Conservation (phyloP, 2,888 invertebrate species). For the Sminthurides aquaticus region DNA sequence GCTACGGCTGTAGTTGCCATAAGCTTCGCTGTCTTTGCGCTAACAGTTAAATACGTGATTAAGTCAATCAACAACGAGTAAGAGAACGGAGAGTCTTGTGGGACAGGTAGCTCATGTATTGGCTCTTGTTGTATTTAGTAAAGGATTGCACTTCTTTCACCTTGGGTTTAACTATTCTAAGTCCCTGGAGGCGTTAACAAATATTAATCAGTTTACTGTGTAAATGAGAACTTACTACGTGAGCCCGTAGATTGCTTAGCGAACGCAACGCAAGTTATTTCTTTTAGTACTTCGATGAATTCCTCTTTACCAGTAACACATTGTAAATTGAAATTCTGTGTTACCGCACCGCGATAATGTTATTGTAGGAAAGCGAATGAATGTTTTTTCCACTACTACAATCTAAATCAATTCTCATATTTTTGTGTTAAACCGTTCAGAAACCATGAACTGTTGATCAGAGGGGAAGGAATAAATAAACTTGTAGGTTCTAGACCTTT, state of each 20-base stretch:
- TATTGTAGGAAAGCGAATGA: background rate
- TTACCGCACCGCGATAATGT: no score
- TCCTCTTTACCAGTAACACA: no score
- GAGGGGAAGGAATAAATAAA: background rate
- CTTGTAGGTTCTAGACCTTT: background rate
- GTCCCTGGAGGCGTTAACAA: no score
- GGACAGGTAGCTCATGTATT: no score
- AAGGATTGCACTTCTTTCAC: background rate
- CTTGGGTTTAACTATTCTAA: background rate
- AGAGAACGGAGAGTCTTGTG: no score
- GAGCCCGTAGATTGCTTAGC: no score
- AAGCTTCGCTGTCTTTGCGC: slow-evolving; percentile 85
- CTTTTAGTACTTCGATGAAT: no score
- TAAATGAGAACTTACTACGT: no score
- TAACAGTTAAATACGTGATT: slow-evolving; percentile 85
- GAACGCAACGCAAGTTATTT: no score
- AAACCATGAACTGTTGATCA: background rate
- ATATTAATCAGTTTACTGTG: background rate
- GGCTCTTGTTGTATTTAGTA: background rate
- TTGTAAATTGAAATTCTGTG: no score
- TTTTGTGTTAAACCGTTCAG: background rate
- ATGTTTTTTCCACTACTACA: background rate
- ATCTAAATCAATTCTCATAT: background rate
- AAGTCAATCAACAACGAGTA: slow-evolving; percentile 47
- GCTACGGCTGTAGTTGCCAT: slow-evolving; percentile 81